Evolutionary conservation across 2,888 invertebrate genomes (phyloP), one percentile per base, ranked within the genome.

Genomic region (Agriopis aurantiaria): DNA sequence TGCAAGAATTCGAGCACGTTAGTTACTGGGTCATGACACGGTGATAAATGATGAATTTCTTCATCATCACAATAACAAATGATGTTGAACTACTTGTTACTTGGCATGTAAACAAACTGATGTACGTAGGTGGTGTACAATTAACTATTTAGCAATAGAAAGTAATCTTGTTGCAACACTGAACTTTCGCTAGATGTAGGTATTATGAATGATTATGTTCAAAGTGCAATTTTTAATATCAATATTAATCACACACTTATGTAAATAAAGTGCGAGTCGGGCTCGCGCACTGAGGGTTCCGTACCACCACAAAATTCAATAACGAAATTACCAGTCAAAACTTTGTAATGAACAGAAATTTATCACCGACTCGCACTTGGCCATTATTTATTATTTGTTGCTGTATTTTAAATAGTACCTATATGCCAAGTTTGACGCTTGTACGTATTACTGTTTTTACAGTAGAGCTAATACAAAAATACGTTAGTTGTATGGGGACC

Each of bases 41-140:
- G 17, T 69, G 69, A 65, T 69, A 58, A 69, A 62, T 57, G 65
- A 58, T 65, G 65, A 62, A 61, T 69, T 69, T 65, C 69, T 58
- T 62, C 61, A 69, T 66, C 52, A 55, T 57, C 56, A 23, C 17
- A 8, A 33, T 59, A 51, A 64, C 55, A 65, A 69, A 69, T 69
- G 60, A 40, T 60, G 60, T 65, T 65, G 64, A 51, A 51, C 69
- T 69, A 69, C 51, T 33, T 68, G 43, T 41, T 41, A 52, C n/a
- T 52, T 17, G 23, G 55, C 33, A 60, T 64, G 59, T 69, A 69
- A 65, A 65, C 65, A 69, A 69, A 60, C 46, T 59, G 14, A 11
- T 49, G 52, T 43, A 41, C 23, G 62, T 62, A 53, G 62, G 62
- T 45, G 52, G 56, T 14, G n/a, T 10, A 58, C 41, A 33, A 43